Base-by-base conservation (phyloP, 2,113 vertebrate species). In the Xyliphius kryptos region DNA sequence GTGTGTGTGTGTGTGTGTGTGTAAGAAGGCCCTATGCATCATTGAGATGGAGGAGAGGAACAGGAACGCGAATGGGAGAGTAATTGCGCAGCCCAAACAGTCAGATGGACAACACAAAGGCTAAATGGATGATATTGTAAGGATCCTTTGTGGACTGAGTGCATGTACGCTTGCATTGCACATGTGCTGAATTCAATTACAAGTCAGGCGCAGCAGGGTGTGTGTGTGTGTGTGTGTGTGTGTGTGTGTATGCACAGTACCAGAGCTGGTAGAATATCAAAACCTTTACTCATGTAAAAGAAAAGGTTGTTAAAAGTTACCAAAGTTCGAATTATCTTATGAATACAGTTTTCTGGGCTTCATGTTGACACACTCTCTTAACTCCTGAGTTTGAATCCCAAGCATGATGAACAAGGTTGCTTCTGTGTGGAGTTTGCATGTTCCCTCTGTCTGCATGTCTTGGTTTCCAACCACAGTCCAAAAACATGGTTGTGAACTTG, bases 91-190 rank as follows among this genome's bases (percentile, higher is more conserved):
- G 19, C 36, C 50, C 50, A 60, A 52, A 41, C 60, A 49, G 20
- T 72, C 56, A 68, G 44, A 72, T 51, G 44, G 37, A 59, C 22
- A 55, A 1, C 22, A 48, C 32, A 46, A 40, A 65, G 43, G 61
- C 50, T 72, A 64, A 68, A 72, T 56, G 7, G 36, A 44, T 64
- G 65, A 60, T 56, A 63, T 61, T 64, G 51, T 46, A 37, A 52
- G 54, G 16, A 51, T 22, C 50, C 50, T 63, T 68, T 63, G 62
- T 63, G 54, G 52, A 60, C 36, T 66, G 48, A 59, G 55, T 68
- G 43, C 43, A 49, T 21, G 41, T 32, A 49, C 37, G 36, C 20
- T 47, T 4, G 5, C 36, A 51, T 41, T 59, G 37, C 55, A 52
- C 64, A 66, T 52, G 37, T 38, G 43, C 9, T 15, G 48, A 51